A percentile compares a stretch with the other conserved stretches of the same genome.
These are phyloP conservation scores for Heptranchias perlo DNA, from an alignment of 2,113 vertebrate species.

Conservation along the genomic window DNA sequence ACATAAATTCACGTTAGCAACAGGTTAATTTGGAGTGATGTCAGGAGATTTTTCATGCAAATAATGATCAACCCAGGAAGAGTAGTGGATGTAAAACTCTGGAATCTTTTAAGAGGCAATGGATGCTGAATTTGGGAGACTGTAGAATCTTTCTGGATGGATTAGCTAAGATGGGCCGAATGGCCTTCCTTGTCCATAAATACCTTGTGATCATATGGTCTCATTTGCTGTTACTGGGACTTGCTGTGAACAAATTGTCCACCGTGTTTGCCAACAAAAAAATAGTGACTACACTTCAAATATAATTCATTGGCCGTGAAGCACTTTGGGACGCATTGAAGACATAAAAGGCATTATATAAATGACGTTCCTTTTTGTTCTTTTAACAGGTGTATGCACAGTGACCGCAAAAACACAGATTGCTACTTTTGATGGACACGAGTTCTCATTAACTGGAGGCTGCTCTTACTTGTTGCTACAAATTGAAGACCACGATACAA, in stretches of 20 bases:
- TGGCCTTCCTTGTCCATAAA: background rate
- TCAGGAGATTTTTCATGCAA: background rate
- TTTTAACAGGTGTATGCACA: conserved; percentile 72
- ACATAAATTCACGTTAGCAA: too few relatives aligned
- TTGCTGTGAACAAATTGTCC: background rate
- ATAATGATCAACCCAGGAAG: background rate
- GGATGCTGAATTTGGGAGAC: too few relatives aligned
- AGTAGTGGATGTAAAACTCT: background rate
- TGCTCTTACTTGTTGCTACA: conserved; percentile 81
- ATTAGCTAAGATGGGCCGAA: background rate
- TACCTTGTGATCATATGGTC: background rate
- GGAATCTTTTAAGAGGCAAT: background rate
- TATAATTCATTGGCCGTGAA: background rate
- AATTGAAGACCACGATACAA: conserved; percentile 54
- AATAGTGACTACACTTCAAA: background rate
- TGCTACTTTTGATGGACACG: conserved; percentile 77
- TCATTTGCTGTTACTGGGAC: background rate
- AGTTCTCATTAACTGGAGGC: conserved; percentile 73
- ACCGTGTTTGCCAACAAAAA: too few relatives aligned
- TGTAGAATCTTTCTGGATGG: too few relatives aligned
- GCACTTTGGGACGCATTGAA: background rate
- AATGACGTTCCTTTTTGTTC: background rate
- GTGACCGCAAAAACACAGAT: conserved; percentile 86
- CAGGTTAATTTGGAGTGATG: background rate
- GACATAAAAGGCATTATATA: background rate